Base-by-base conservation (phyloP, 2,113 vertebrate genomes). In the Scatophagus argus region DNA sequence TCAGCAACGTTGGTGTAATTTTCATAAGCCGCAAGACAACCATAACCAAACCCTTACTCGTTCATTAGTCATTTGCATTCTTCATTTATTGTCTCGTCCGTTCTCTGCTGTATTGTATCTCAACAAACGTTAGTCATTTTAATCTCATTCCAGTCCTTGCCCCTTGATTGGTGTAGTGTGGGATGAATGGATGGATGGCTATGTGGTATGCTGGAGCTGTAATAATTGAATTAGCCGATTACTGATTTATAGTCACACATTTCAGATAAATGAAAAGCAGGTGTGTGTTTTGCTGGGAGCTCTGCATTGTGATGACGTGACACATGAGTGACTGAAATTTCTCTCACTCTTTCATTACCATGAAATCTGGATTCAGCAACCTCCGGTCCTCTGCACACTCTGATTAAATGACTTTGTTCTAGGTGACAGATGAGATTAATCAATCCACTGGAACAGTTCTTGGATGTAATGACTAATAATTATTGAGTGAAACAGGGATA, bases 401-500 rank as follows among this genome's bases (percentile, higher is more conserved):
- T 81, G 77, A 85, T 77, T 47, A 75, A 72, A 73, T 36, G 61
- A 13, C 58, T 74, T 32, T 34, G 17, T 76, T 64, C 38, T 78
- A n/a, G 72, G 62, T 78, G 81, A 73, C 84, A 79, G 68, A 62
- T 59, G 71, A 81, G 71, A 77, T 84, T 86, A 84, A 91, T 90
- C 83, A 77, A 77, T 59, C 32, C 43, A 10, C 44, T 71, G 67
- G 44, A 73, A 62, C 55, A 77, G 36, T 56, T 62, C 56, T 64
- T 62, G 61, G 49, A 55, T 71, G 63, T 76, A 76, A 87, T 64
- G 70, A 69, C 55, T 55, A 71, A 82, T 85, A 82, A 75, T 61
- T 31, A 79, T 75, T 80, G 51, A 84, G 69, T 72, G 39, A 70
- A 86, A 85, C 65, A 83, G 51, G 79, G 60, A 85, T 69, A 64